These are phyloP conservation scores for Acipenser oxyrinchus DNA, from an alignment of 2,797 vertebrate species.

Conservation along the genomic window DNA sequence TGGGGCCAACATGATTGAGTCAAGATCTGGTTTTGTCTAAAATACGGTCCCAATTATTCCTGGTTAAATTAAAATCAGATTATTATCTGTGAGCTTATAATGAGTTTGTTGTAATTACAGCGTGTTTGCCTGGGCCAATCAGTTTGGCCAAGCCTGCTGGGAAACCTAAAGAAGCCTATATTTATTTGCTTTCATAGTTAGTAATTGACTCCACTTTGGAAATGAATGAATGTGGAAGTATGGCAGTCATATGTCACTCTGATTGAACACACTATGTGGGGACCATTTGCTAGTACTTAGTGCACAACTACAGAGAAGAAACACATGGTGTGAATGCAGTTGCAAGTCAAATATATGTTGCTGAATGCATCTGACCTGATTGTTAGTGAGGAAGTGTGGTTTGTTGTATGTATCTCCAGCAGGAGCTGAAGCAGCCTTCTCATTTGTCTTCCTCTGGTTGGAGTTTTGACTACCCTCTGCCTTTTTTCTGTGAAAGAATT, in stretches of 20 bases:
- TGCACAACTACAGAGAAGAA: constrained; percentile 24
- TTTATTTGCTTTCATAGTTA: constrained; percentile 29
- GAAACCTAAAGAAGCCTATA: constrained; percentile 40
- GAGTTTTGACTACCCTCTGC: too few species aligned
- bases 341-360: constrained; percentile 47
- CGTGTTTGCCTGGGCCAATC: constrained; percentile 32
- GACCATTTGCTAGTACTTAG: constrained; percentile 40
- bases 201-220: constrained; percentile 43
- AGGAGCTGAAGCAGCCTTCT: too few species aligned
- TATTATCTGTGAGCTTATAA: neutral
- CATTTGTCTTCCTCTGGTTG: too few species aligned
- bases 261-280: constrained; percentile 39
- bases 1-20: constrained; percentile 44
- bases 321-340: constrained; percentile 27
- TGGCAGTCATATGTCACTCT: constrained; percentile 48
- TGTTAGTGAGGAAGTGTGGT: constrained; percentile 47
- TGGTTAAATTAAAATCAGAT: constrained; percentile 2
- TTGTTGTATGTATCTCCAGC: constrained; percentile 28
- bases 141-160: constrained; percentile 34
- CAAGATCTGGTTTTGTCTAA: constrained; percentile 47
- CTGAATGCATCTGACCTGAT: constrained; percentile 33
- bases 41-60: constrained; percentile 50
- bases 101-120: constrained; percentile 33
- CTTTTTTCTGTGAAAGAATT: too few species aligned
- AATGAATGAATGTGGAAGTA: constrained; percentile 36